Evolutionary conservation across 2,113 vertebrate genomes (phyloP).

Genomic region (Sander lucioperca): DNA sequence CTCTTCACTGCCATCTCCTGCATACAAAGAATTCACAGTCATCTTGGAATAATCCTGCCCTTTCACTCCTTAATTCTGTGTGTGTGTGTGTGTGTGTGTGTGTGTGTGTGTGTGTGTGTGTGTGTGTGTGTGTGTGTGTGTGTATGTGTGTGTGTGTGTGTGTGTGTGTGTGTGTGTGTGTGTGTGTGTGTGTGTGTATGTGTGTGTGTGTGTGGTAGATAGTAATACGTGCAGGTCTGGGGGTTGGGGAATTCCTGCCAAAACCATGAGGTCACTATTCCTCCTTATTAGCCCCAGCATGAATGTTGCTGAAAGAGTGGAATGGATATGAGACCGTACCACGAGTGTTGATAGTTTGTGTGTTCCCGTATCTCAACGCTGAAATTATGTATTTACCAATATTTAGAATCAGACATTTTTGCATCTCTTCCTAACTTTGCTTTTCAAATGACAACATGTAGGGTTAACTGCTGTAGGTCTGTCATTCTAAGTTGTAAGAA

Average conservation of each 20-base stretch:
- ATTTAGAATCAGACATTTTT: not conserved
- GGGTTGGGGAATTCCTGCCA: slow-evolving; percentile 61
- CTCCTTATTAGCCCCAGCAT: slow-evolving; percentile 37
- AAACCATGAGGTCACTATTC: slow-evolving; percentile 66
- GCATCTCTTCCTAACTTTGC: not conserved
- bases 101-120: slow-evolving; percentile 36
- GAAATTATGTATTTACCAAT: not conserved
- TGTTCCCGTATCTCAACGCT: slow-evolving; percentile 2
- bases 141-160: slow-evolving; percentile 31
- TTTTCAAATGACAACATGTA: not conserved
- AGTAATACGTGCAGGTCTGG: slow-evolving; percentile 27
- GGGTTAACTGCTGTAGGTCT: not conserved
- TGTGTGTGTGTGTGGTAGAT: slow-evolving; percentile 10
- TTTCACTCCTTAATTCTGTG: slow-evolving; percentile 60
- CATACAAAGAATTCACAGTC: slow-evolving; percentile 77
- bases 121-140: slow-evolving; percentile 32
- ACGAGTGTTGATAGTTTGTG: not conserved
- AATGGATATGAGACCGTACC: not conserved
- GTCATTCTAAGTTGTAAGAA: not conserved
- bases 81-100: slow-evolving; percentile 42
- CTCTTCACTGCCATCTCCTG: slow-evolving; percentile 44
- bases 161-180: slow-evolving; percentile 34
- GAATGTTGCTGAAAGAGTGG: slow-evolving; percentile 34
- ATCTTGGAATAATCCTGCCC: slow-evolving; percentile 75
- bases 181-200: not conserved